Conservation (phyloP, 2,113 vertebrate species). For the Hypanus sabinus region DNA sequence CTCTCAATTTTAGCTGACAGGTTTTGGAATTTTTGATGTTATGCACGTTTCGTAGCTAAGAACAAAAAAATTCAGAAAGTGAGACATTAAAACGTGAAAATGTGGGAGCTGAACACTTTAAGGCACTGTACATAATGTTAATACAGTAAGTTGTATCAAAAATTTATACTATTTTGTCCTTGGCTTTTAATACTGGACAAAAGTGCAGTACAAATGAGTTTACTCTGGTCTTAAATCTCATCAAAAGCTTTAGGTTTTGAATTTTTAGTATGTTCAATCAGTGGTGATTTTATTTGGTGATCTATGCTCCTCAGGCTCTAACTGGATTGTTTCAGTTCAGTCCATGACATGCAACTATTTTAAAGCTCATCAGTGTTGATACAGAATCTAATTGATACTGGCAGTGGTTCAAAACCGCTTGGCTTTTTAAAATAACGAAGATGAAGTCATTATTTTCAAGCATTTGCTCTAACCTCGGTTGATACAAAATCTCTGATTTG, state of each 20-base stretch:
- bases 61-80: too few relatives aligned
- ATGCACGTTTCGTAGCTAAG: too few relatives aligned
- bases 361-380: not conserved
- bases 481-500: not conserved
- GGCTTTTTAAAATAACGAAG: not conserved
- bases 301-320: not conserved
- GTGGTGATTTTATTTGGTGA: not conserved
- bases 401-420: not conserved
- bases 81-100: too few relatives aligned
- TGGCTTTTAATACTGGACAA: not conserved
- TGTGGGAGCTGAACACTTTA: too few relatives aligned
- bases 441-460: not conserved
- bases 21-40: too few relatives aligned
- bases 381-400: not conserved
- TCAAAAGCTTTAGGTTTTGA: not conserved
- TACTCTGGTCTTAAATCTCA: not conserved
- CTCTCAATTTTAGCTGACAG: too few relatives aligned
- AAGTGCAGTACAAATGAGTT: not conserved
- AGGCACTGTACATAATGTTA: too few relatives aligned
- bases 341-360: not conserved
- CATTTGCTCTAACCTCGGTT: not conserved
- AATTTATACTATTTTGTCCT: too few relatives aligned
- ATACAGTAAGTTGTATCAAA: too few relatives aligned
- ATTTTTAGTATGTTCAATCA: not conserved
- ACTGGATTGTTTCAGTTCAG: not conserved